Evolutionary conservation across 1,140 invertebrate species (phyloP), one percentile per base, ranked within the genome.

Genomic region (Bicyclus anynana): DNA sequence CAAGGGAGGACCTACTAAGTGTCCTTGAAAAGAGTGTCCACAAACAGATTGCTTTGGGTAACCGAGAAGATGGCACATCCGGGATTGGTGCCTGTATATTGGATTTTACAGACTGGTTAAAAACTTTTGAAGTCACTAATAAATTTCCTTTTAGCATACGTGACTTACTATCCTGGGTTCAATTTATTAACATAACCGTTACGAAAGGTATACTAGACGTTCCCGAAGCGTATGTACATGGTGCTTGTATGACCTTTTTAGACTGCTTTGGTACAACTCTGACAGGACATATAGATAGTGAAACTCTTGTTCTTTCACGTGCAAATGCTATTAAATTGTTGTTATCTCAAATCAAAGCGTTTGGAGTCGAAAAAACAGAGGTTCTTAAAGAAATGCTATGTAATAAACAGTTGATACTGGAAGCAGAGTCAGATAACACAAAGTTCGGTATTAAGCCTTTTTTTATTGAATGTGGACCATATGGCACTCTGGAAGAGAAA

Each of bases 111-210:
- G 87, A 94, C 13, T 97, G 94, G 94, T 93, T 98, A 61, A 90
- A 90, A 53, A 89, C 74, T 13, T 93, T 91, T 3, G 94, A 97
- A 64, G 87, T 96, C 47, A 94, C 94, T 1, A 95, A 94, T 42
- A 94, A 92, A 74, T 93, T 95, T 59, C 92, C 92, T n/a, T 91
- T 97, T 14, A 99, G 96, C 67, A 95, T 99, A 40, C 91, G 98
- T 74, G 98, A 99, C 83, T 91, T 99, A 48, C 87, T 99, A 16
- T 94, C 95, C 0, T 99, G 98, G 97, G 94, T 97, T 0, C 89
- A 95, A 62, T 99, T 99, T 76, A 95, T 99, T 49, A 97, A 97
- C 73, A 84, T 84, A 37, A 93, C 91, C 57, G 87, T 89, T 0
- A 55, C 75, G 0, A 89, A 89, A 53, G 71, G 80, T 5, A 66